Base-by-base conservation (phyloP, 2,113 vertebrate genomes). In the Bos javanicus region DNA sequence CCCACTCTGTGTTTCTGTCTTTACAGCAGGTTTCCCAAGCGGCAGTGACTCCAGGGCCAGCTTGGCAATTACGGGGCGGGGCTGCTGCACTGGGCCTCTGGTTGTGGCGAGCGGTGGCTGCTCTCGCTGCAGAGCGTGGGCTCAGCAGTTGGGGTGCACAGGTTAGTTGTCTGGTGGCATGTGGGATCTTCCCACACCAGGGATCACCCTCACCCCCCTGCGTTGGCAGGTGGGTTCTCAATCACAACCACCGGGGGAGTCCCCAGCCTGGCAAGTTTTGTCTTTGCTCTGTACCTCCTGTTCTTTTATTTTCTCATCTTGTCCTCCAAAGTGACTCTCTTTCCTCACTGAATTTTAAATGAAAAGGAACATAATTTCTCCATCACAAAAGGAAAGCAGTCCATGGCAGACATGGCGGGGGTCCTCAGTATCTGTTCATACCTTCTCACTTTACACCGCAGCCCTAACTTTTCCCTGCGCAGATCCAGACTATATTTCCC, bases 21-120 rank as follows among this genome's bases (percentile, higher is more conserved):
- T 62, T 28, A 30, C 12, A 15, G 56, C 11, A 0, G 5, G 2
- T 48, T 90, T 39, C 81, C 64, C 28, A 11, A 39, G 8, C 21
- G 14, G 33, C 67, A 28, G 80, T 0, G 25, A 33, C 0, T 48
- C 33, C 50, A 16, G 59, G 19, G 80, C 67, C n/a, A 23, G 67
- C 67, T 12, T 12, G n/a, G 67, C 19, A 3, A 0, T 23, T 36
- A 12, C 19, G n/a, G n/a, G 67, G 19, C 0, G 19, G n/a, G 67
- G 5, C 10, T 5, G n/a, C 19, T n/a, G 33, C 33, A 0, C 62
- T 4, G 16, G 33, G 62, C 9, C 7, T 16, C n/a, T 71, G 36
- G n/a, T 7, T 39, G 36, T 2, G 0, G 36, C 36, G 2, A 74
- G n/a, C 5, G 1, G 19, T 6, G 10, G 6, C 5, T 39, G 17